A percentile compares a stretch with the other conserved stretches of the same genome.
Conservation (phyloP, 2,888 invertebrate genomes). For the Clunio marinus region DNA sequence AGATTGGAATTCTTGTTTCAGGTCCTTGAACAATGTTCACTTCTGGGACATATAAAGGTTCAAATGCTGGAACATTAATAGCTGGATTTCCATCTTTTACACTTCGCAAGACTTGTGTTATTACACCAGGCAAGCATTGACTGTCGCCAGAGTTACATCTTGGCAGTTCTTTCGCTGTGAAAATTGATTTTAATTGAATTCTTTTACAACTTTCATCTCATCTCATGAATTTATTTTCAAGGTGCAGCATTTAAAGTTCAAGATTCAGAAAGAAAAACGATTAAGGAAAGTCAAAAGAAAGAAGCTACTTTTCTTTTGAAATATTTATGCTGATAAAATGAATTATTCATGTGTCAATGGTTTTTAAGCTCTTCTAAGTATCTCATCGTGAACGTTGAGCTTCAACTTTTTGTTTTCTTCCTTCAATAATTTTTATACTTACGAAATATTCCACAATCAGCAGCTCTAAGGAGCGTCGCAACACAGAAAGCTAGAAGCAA, state of each 20-base stretch:
- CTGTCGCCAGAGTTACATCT: conserved; percentile 40
- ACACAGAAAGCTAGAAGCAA: neutral
- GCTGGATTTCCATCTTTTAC: conserved; percentile 1
- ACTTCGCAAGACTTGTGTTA: conserved; percentile 30
- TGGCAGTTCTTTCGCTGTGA: conserved; percentile 40
- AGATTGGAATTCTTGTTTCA: conserved; percentile 3
- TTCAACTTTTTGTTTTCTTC: no score
- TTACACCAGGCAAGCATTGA: conserved; percentile 40
- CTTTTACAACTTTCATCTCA: no score
- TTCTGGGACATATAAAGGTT: neutral
- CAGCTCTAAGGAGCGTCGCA: neutral
- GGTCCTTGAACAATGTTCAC: conserved; percentile 20
- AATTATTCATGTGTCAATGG: no score
- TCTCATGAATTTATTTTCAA: no score
- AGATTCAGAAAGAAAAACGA: no score
- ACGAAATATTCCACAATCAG: neutral
- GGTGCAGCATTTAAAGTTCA: no score
- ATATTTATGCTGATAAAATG: no score
- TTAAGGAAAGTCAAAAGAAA: no score
- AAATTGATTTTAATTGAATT: neutral
- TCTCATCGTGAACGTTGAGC: no score
- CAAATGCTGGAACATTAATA: conserved; percentile 20
- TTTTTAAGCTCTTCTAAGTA: no score
- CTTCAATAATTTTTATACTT: neutral
- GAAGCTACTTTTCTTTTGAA: no score